A percentile compares a stretch with the other conserved stretches of the same genome.
Conservation (phyloP, 2,888 invertebrate genomes). For the Neoaliturus tenellus region DNA sequence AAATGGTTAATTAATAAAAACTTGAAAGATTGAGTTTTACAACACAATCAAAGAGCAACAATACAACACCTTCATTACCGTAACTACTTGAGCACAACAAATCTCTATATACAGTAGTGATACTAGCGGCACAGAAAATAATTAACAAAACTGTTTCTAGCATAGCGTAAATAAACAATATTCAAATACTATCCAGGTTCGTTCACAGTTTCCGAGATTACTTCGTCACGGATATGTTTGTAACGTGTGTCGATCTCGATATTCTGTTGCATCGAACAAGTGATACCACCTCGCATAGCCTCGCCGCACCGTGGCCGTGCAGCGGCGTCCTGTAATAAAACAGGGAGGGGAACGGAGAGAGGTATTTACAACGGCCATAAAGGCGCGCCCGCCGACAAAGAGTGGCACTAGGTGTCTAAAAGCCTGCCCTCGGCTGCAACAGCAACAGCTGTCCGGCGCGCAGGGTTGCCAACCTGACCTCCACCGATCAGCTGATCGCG, state of each 20-base stretch:
- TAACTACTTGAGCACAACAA: too few species aligned
- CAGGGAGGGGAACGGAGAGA: background rate
- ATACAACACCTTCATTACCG: too few species aligned
- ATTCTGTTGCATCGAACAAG: background rate
- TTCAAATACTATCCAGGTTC: too few species aligned
- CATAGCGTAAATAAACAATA: too few species aligned
- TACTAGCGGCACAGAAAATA: too few species aligned
- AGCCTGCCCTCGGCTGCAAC: background rate
- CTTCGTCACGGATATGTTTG: background rate
- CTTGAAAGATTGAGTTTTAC: too few species aligned
- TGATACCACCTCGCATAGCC: background rate
- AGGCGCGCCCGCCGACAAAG: constrained; percentile 53
- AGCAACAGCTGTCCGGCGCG: background rate
- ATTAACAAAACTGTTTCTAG: too few species aligned
- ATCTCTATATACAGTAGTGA: too few species aligned
- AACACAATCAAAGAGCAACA: too few species aligned
- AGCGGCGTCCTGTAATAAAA: background rate
- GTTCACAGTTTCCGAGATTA: too few species aligned
- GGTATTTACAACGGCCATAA: constrained; percentile 44
- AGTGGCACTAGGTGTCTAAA: constrained; percentile 32
- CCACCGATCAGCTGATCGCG: background rate
- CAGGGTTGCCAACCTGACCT: background rate
- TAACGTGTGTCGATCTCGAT: too few species aligned
- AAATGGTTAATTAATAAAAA: too few species aligned
- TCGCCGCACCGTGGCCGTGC: background rate